phyloP scores from a whole-genome alignment of 2,797 vertebrate species.

The Channallabes apus region DNA sequence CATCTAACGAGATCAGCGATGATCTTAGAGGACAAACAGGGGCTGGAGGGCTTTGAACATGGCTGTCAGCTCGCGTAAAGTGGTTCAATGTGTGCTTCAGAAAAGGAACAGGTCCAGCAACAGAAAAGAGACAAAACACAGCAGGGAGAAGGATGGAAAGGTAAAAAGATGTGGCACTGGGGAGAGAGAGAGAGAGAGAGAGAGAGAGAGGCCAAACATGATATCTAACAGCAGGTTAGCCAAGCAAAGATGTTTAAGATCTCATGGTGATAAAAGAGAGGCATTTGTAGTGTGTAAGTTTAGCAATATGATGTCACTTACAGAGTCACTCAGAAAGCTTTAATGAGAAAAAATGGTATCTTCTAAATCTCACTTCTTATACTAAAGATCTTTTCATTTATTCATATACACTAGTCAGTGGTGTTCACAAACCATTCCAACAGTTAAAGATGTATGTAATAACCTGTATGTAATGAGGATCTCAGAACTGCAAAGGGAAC shows the following conservation, averaged over 20 bases:
- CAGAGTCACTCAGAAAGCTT: no score
- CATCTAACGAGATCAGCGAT: slow-evolving; percentile 60
- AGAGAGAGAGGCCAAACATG: not conserved
- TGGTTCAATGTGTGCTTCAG: not conserved
- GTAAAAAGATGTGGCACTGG: not conserved
- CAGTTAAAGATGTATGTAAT: not conserved
- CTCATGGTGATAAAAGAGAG: no score
- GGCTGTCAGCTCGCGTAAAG: slow-evolving; percentile 39
- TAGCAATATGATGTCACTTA: no score
- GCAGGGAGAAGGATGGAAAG: not conserved
- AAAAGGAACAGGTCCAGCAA: slow-evolving; percentile 14
- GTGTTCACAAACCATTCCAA: not conserved
- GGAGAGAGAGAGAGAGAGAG: no score
- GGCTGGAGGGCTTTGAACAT: not conserved
- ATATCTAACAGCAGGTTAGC: not conserved
- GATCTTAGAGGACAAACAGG: slow-evolving; percentile 34
- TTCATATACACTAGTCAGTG: not conserved
- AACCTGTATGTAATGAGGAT: not conserved
- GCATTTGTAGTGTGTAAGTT: no score
- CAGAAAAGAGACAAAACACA: slow-evolving; percentile 46
- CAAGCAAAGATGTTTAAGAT: not conserved
- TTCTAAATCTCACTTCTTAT: no score
- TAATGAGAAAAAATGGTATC: no score
- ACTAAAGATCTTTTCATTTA: not conserved
- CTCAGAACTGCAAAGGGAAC: not conserved